phyloP scores from a whole-genome alignment of 2,797 vertebrate species.

The Xenopus petersii region DNA sequence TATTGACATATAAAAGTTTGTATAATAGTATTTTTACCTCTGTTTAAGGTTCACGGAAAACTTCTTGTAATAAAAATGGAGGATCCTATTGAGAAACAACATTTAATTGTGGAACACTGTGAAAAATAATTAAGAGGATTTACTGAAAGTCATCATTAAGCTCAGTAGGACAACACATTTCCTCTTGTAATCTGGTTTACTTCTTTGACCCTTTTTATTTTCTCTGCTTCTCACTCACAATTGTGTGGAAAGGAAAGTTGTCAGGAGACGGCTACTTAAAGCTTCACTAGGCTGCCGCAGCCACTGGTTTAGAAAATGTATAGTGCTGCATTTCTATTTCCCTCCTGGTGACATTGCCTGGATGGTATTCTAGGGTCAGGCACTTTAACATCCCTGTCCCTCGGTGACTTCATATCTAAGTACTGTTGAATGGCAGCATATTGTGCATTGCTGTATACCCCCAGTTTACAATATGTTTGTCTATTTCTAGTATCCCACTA shows the following conservation, averaged over 20 bases:
- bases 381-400: slow-evolving; percentile 13
- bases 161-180: neutral
- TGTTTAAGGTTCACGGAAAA: no score
- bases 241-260: slow-evolving; percentile 2
- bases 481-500: neutral
- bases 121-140: slow-evolving; percentile 3
- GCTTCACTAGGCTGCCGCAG: slow-evolving; percentile 7
- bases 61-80: no score
- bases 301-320: slow-evolving; percentile 35
- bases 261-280: slow-evolving; percentile 10
- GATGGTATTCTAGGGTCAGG: slow-evolving; percentile 26
- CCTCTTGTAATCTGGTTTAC: neutral
- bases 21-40: no score
- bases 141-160: neutral
- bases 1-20: neutral
- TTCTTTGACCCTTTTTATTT: slow-evolving; percentile 2
- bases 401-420: slow-evolving; percentile 14
- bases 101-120: neutral
- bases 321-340: slow-evolving; percentile 22
- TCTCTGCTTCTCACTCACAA: slow-evolving; percentile 2
- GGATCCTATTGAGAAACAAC: no score
- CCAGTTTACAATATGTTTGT: neutral
- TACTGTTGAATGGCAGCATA: slow-evolving; percentile 17
- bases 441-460: slow-evolving; percentile 12
- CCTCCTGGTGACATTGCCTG: slow-evolving; percentile 38